Evolutionary conservation across 2,797 vertebrate genomes (phyloP).

Genomic region (Lacerta bilineata): DNA sequence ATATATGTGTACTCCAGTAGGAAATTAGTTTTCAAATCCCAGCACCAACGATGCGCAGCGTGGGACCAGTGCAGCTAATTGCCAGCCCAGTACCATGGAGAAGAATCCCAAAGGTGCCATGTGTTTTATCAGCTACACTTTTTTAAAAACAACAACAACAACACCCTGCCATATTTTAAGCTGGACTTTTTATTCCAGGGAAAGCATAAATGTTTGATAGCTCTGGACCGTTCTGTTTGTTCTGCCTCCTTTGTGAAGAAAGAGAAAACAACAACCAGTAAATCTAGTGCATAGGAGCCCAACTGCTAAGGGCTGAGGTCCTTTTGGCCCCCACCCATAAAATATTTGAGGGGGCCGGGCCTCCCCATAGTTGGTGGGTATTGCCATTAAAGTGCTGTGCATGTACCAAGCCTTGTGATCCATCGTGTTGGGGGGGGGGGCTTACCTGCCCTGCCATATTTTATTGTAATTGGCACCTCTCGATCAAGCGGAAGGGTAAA

Average conservation of each 20-base stretch:
- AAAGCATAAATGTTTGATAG: neutral
- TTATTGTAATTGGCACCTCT: too few relatives aligned
- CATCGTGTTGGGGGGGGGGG: too few relatives aligned
- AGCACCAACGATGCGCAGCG: neutral
- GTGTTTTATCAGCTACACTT: neutral
- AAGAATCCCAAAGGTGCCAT: neutral
- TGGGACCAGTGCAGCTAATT: neutral
- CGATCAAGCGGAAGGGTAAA: neutral
- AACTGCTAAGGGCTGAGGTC: too few relatives aligned
- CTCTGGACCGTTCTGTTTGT: neutral
- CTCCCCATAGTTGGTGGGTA: too few relatives aligned
- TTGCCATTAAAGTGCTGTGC: too few relatives aligned
- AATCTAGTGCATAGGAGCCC: neutral
- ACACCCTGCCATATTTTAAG: neutral
- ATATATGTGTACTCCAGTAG: neutral
- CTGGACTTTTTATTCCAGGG: neutral
- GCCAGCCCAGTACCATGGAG: neutral
- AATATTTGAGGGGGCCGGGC: too few relatives aligned
- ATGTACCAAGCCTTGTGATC: too few relatives aligned
- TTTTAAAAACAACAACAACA: neutral
- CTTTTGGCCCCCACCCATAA: too few relatives aligned
- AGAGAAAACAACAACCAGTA: too few relatives aligned
- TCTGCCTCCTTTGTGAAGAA: neutral
- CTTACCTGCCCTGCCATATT: too few relatives aligned
- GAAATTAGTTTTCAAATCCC: slow-evolving; percentile 15